Evolutionary conservation across 2,113 vertebrate genomes (phyloP), one percentile per base, ranked within the genome.

Genomic region (Caranx ignobilis): DNA sequence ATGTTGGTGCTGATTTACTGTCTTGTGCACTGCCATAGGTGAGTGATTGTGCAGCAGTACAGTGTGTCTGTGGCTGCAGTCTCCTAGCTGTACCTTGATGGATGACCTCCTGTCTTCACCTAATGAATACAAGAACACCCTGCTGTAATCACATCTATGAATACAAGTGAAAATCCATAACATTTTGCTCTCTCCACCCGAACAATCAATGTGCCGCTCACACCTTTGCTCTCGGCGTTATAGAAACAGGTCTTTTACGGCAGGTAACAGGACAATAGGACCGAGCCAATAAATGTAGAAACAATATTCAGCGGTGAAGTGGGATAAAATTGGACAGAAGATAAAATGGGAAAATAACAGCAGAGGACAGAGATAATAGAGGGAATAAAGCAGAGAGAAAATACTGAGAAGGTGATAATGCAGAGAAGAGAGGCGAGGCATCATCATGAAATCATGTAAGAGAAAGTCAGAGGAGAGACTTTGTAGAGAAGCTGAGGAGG

Each of bases 161-260:
- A 87, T 83, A 75, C 62, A 88, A 91, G 83, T 87, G 82, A 77
- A 92, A 92, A 90, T 91, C 89, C 69, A 93, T 92, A 86, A 77
- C 65, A 78, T 87, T 88, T 88, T 87, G 83, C 34, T 88, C 81
- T 72, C 59, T 37, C 64, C 48, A 57, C 67, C 57, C 64, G 69
- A 77, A 60, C 48, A 85, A 88, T 91, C 87, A 88, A 88, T 87
- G 78, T 74, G 41, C n/a, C 26, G 45, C 76, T 79, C 64, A 39
- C 55, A 79, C 71, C 85, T 79, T 81, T 72, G 85, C 61, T 79
- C 84, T 52, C 11, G 9, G 57, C 11, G 26, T 63, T 72, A 60
- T 60, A 60, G 77, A 85, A 81, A 74, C 59, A 26, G 35, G 19
- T 52, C 68, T 45, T 43, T 45, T 45, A 83, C 74, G 71, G 45